phyloP scores from a whole-genome alignment of 2,888 invertebrate genomes.

The Monoplex corrugatus region DNA sequence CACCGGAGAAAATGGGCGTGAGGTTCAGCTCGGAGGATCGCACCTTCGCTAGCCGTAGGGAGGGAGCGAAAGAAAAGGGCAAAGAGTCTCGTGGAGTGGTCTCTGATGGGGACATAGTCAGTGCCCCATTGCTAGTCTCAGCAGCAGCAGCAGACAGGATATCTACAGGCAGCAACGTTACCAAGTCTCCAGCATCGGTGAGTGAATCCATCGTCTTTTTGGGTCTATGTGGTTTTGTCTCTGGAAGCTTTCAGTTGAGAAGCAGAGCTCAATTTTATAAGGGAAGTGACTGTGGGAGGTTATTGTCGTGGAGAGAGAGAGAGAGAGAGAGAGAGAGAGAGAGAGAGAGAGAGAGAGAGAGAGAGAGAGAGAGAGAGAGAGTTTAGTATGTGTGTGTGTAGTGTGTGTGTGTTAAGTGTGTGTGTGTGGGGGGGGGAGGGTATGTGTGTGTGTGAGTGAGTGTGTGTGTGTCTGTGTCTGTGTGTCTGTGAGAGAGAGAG shows the following conservation, averaged over 20 bases:
- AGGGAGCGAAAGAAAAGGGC: neutral
- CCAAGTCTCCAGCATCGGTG: constrained; percentile 47
- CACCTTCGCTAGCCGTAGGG: neutral
- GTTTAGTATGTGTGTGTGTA: too few species aligned
- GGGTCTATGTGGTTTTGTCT: too few species aligned
- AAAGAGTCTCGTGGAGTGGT: neutral
- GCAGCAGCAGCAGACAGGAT: neutral
- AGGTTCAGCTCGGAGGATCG: constrained; percentile 42
- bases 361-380: neutral
- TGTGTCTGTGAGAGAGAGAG: neutral
- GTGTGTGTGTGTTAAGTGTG: neutral
- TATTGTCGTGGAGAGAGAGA: too few species aligned
- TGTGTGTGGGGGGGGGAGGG: neutral
- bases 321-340: neutral
- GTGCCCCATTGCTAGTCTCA: neutral
- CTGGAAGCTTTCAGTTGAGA: too few species aligned
- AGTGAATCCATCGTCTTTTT: neutral
- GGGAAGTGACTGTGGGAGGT: too few species aligned
- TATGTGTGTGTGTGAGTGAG: too few species aligned
- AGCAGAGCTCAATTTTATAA: too few species aligned
- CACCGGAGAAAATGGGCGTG: constrained; percentile 23
- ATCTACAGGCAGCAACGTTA: neutral
- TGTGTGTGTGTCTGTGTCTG: neutral
- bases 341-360: neutral
- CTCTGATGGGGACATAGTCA: neutral